Evolutionary conservation across 2,113 vertebrate genomes (phyloP), one percentile per base, ranked within the genome.

Genomic region (Progne subis): DNA sequence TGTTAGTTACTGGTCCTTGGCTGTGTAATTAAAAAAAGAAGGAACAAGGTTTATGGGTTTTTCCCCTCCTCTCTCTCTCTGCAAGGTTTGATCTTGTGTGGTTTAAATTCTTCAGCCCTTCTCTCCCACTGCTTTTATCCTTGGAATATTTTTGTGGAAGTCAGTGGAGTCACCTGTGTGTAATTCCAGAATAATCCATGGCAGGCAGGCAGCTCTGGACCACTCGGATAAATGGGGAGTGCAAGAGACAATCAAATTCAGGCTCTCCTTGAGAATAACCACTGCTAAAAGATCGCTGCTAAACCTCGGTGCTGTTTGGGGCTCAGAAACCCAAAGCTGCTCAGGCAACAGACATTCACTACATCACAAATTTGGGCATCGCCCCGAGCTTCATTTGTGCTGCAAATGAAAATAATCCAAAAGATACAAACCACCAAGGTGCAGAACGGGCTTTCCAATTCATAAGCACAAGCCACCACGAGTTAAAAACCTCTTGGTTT

Each of bases 401-500:
- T 6, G 32, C 71, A 75, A 91, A 93, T 74, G 63, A 77, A 96
- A 96, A 71, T 59, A 83, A 68, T 14, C 91, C n/a, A n/a, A 64
- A 64, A 87, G 85, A 86, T 72, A 94, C 90, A 85, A 95, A 76
- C 84, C 91, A 78, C 89, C 93, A 50, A 94, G 94, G 96, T 96
- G 92, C 94, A 96, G 71, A 87, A 64, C 41, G 68, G 92, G 82
- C 76, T 88, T 88, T 94, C 76, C 39, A 44, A 76, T 91, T 88
- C 80, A 83, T 80, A 31, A 72, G 91, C 92, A 81, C 61, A 90
- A 96, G 69, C 56, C 77, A 83, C 18, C 63, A 18, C 6, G 91
- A 94, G 96, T 97, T 96, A 97, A 97, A 97, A 96, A 81, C 88
- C 88, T 92, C 90, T 86, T 31, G 44, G 74, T 87, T 67, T 80